Evolutionary conservation across 1,140 invertebrate species (phyloP).

Genomic region (Druon quercuslanigerum): DNA sequence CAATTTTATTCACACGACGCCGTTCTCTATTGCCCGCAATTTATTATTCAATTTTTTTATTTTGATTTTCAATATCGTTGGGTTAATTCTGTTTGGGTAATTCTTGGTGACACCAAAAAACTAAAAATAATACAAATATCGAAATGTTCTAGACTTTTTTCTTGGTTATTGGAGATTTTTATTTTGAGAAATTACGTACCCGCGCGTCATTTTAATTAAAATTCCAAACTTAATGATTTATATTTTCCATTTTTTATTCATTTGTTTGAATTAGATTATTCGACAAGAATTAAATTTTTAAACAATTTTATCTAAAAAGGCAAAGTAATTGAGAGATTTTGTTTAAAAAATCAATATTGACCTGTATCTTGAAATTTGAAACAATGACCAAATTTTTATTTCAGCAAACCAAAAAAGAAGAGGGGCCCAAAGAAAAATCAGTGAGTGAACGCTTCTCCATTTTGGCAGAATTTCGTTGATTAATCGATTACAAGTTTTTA

Average conservation of each 20-base stretch:
- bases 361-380: constrained; percentile 17
- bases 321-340: constrained; percentile 43
- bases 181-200: neutral
- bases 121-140: too few species aligned
- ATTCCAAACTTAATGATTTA: too few species aligned
- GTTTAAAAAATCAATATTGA: too few species aligned
- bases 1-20: constrained; percentile 49
- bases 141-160: too few species aligned
- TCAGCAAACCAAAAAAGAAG: constrained; percentile 73
- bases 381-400: constrained; percentile 62
- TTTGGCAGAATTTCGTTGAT: constrained; percentile 31
- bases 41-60: constrained; percentile 39
- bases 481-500: constrained; percentile 35
- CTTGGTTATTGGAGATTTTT: too few species aligned
- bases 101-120: constrained; percentile 27
- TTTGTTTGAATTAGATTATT: neutral
- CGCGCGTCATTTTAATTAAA: too few species aligned
- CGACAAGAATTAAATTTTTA: constrained; percentile 47
- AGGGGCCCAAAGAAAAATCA: constrained; percentile 65
- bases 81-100: constrained; percentile 50
- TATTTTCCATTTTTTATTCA: neutral
- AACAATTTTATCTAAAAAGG: constrained; percentile 42
- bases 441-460: constrained; percentile 62
- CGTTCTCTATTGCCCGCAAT: constrained; percentile 62
- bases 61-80: constrained; percentile 40